Evolutionary conservation across 1,140 invertebrate species (phyloP), one percentile per base, ranked within the genome.

Genomic region (Nymphalis io): DNA sequence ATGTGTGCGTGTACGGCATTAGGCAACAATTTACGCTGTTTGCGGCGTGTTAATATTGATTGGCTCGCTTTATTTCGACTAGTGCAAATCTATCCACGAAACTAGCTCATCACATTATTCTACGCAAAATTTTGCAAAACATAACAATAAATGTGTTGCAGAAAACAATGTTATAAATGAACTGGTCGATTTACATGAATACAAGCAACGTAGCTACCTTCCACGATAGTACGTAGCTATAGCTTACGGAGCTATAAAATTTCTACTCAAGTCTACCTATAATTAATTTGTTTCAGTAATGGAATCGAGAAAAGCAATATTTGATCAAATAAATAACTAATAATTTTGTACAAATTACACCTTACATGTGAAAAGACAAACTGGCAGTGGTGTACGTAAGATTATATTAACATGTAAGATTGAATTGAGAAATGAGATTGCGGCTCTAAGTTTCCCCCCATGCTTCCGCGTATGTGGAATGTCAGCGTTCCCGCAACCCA

Each of bases 31-130:
- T 91, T 91, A 90, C 89, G 89, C 87, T 90, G 88, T 91, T 91
- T 91, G 89, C 86, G 88, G 89, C 87, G 89, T 91, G 89, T 91
- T 91, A 91, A 91, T 91, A 91, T 91, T 91, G 89, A 91, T 91
- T 90, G 87, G 89, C 85, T 87, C 83, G 89, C 87, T 90, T 89
- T 91, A 91, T 91, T 91, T 90, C 84, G 83, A 85, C 88, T 87
- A 79, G 83, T 80, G 82, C 84, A 81, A 85, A 87, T 85, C 84
- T 88, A 88, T 88, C 82, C 80, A 78, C 81, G 79, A 80, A 88
- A 88, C 81, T 80, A 81, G 76, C 72, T 65, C 77, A 78, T 79
- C 77, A 76, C 68, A 70, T 67, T 62, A 70, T 62, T 60, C 62
- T 55, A 39, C 57, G 63, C 46, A 40, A 68, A 60, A 68, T 60